Percentiles rank a stretch among this genome's conserved stretches.
Evolutionary conservation across 2,888 invertebrate genomes (phyloP).

Genomic region (Pseudococcus viburni): DNA sequence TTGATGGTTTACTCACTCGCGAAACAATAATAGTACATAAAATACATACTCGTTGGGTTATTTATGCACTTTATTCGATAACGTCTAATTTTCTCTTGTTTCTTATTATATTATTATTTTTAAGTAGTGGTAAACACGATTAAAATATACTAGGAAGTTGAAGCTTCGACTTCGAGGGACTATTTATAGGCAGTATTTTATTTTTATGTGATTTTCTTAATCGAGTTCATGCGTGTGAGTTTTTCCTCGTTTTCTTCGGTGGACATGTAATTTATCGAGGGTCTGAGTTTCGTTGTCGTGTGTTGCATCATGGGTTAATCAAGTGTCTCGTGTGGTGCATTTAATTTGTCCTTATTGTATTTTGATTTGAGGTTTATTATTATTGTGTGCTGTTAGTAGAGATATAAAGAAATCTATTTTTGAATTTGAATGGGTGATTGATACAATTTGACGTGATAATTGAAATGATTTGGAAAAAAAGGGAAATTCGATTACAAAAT

Average conservation of each 20-base stretch:
- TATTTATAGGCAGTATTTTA: neutral
- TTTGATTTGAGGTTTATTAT: too few relatives aligned
- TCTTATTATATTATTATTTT: neutral
- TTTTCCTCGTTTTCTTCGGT: neutral
- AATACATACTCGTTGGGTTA: neutral
- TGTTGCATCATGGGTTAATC: neutral
- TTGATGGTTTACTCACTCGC: neutral
- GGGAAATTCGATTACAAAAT: too few relatives aligned
- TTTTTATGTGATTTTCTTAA: neutral
- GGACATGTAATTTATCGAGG: neutral
- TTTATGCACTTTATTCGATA: neutral
- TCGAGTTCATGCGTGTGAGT: neutral
- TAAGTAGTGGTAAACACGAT: constrained; percentile 7
- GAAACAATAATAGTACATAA: neutral
- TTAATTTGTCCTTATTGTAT: too few relatives aligned
- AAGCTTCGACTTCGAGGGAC: neutral
- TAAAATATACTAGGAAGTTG: constrained; percentile 8
- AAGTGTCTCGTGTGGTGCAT: too few relatives aligned
- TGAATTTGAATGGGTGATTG: too few relatives aligned
- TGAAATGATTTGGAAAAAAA: too few relatives aligned
- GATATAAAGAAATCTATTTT: too few relatives aligned
- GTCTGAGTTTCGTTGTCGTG: neutral
- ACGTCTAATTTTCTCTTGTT: neutral
- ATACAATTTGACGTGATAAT: too few relatives aligned
- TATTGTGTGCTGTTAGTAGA: too few relatives aligned